Conservation (phyloP, 2,113 vertebrate species). For the Peucedramus taeniatus region DNA sequence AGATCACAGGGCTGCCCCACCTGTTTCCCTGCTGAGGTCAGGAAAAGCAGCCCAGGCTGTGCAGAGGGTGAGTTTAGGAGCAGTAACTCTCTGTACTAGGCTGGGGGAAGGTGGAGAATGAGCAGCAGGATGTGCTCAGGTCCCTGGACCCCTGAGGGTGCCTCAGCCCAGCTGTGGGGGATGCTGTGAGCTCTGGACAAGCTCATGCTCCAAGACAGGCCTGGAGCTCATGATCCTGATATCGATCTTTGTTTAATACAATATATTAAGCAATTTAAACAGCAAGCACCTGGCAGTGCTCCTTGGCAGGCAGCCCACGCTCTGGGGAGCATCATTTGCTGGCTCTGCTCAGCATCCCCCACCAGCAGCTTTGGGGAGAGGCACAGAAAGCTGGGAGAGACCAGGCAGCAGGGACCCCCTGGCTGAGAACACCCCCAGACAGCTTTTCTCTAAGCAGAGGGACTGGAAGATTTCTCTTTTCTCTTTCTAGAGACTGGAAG, state of each 20-base stretch:
- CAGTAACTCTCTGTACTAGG: fast-evolving
- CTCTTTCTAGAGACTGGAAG: background rate
- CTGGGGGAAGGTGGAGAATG: background rate
- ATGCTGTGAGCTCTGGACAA: background rate
- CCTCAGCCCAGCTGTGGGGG: background rate
- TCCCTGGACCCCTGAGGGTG: fast-evolving
- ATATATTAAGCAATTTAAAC: background rate
- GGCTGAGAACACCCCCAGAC: background rate
- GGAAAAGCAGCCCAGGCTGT: background rate
- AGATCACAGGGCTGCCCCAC: background rate
- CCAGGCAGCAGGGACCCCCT: background rate
- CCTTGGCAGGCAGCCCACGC: background rate
- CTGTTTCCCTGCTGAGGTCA: background rate
- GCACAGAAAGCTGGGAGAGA: background rate
- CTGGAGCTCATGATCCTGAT: background rate
- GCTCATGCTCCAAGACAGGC: background rate
- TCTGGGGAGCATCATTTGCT: background rate
- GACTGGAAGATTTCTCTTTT: background rate
- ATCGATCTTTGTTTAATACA: background rate
- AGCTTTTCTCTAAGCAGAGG: background rate
- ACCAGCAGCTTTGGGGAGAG: background rate
- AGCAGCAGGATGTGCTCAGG: background rate
- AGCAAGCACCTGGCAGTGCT: background rate
- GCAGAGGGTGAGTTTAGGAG: background rate
- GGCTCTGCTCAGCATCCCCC: background rate